Evolutionary conservation across 2,888 invertebrate genomes (phyloP), one percentile per base, ranked within the genome.

Genomic region (Seira ritae): DNA sequence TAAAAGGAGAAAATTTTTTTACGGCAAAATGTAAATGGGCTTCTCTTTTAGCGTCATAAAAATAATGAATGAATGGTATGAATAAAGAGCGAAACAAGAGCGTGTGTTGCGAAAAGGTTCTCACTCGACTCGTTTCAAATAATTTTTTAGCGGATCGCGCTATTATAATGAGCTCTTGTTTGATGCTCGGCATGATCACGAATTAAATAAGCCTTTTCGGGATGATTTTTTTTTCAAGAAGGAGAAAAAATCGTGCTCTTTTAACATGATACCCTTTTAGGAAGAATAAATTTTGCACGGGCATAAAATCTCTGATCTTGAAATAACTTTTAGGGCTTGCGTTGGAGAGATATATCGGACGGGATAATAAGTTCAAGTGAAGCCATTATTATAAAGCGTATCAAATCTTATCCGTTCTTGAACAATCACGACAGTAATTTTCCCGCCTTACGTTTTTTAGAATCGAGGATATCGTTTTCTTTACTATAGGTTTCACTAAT

Each of bases 151-250:
- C 8, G 17, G 60, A 60, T n/a, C n/a, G 60, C 15, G 23, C 8
- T 46, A 71, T 82, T 62, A 55, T 78, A 83, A 83, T 74, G 83
- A 83, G 83, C 77, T 83, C 42, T 76, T 23, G 23, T 60, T 72
- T 6, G 22, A 15, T 71, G 46, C 74, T 19, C 23, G 22, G 68
- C 78, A 78, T 83, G 83, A 83, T 83, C 83, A 83, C 83, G 83
- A 83, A 78, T 83, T 78, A 72, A 83, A 78, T 78, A 70, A 71
- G 80, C 72, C 77, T 82, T 82, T 82, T 77, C 68, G 78, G 70
- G 65, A 23, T 60, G 55, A 62, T 17, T 60, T 60, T 60, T 42
- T 42, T n/a, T n/a, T n/a, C n/a, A 60, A 3, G n/a, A 8, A 60
- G n/a, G 17, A n/a, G 60, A n/a, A 15, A 72, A 72, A 78, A 77